A percentile compares a stretch with the other conserved stretches of the same genome.
phyloP scores from a whole-genome alignment of 2,888 invertebrate genomes.

The Acrobasis suavella region DNA sequence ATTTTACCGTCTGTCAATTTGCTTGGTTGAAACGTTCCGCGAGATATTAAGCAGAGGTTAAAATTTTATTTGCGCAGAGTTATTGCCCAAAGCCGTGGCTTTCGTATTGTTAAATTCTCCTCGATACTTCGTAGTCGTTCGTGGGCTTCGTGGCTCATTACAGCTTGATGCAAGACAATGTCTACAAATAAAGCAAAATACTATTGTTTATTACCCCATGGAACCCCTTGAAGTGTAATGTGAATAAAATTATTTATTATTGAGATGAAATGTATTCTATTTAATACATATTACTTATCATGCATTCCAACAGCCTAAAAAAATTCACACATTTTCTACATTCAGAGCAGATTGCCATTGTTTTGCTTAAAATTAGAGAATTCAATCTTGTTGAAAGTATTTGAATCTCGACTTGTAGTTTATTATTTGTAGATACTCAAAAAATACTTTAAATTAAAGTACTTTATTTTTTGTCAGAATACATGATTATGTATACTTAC shows the following conservation, averaged over 20 bases:
- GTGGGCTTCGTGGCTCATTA: constrained; percentile 63
- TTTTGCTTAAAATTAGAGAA: no score
- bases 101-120: constrained; percentile 60
- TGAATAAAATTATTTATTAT: constrained; percentile 3
- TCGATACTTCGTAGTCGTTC: constrained; percentile 54
- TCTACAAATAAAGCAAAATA: constrained; percentile 67
- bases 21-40: constrained; percentile 63
- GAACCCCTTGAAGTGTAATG: constrained; percentile 27
- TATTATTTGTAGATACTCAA: no score
- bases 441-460: no score
- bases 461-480: no score
- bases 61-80: constrained; percentile 77
- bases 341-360: no score
- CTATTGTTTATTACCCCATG: constrained; percentile 61
- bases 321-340: no score
- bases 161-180: constrained; percentile 69
- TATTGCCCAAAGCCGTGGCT: constrained; percentile 59
- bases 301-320: no score
- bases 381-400: no score
- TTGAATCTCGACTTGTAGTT: no score
- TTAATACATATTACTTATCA: no score
- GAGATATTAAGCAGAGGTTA: constrained; percentile 80
- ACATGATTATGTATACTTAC: neutral
- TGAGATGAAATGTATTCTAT: no score
- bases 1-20: constrained; percentile 82